A percentile compares a stretch with the other conserved stretches of the same genome.
Conservation (phyloP, 2,797 vertebrate species). For the Macrochelys suwanniensis region DNA sequence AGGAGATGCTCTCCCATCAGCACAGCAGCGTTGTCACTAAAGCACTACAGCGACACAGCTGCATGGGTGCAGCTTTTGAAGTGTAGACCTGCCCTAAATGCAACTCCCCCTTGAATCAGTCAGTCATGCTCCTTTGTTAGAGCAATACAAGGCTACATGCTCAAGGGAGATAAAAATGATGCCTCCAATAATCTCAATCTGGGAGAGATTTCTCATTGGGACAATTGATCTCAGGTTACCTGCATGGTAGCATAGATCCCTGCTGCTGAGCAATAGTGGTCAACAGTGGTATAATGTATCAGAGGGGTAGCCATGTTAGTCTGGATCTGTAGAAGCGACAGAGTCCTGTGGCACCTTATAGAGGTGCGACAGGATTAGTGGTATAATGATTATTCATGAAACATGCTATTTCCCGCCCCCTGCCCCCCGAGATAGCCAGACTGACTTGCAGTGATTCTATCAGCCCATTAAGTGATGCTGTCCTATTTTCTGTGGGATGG, state of each 20-base stretch:
- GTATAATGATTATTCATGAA: not conserved
- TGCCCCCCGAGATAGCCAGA: not conserved
- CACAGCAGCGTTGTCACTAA: not conserved
- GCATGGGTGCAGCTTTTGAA: not conserved
- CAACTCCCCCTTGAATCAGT: not conserved
- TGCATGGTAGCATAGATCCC: not conserved
- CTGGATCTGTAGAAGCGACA: too few relatives aligned
- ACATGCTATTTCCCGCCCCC: not conserved
- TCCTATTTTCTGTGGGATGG: constrained; percentile 24
- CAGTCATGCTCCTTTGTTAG: not conserved
- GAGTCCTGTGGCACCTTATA: too few relatives aligned
- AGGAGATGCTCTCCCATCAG: not conserved
- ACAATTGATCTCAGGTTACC: not conserved
- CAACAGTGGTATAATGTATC: not conserved
- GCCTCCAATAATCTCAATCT: constrained; percentile 35
- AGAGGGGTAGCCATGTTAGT: too few relatives aligned
- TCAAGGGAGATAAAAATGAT: not conserved
- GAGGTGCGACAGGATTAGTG: not conserved
- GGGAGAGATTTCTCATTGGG: constrained; percentile 10
- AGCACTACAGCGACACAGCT: too few relatives aligned
- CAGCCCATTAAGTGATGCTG: not conserved
- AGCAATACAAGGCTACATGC: constrained; percentile 20
- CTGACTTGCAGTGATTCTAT: not conserved
- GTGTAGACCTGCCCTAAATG: not conserved
- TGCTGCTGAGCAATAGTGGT: not conserved